A percentile compares a stretch with the other conserved stretches of the same genome.
These are phyloP conservation scores for Dendrocopos noguchii DNA, from an alignment of 2,113 vertebrate species.

Conservation along the genomic window DNA sequence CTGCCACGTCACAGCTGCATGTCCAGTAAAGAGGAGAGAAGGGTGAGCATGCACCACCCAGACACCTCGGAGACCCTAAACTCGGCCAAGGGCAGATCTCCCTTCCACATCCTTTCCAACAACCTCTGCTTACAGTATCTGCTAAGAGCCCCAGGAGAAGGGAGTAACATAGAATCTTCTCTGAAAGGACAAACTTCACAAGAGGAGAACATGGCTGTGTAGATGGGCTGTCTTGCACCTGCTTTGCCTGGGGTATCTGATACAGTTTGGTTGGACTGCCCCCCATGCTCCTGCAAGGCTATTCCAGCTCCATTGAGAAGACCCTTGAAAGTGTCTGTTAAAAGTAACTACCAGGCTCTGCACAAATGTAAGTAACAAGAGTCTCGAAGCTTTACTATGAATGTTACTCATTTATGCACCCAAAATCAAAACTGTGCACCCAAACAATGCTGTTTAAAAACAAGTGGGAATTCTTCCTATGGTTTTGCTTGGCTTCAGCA, in stretches of 20 bases:
- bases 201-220: background rate
- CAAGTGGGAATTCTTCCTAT: background rate
- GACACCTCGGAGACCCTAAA: accelerated
- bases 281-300: background rate
- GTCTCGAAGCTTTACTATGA: background rate
- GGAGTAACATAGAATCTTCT: background rate
- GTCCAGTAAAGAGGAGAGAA: background rate
- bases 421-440: no score
- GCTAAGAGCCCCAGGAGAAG: background rate
- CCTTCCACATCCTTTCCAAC: background rate
- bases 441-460: background rate
- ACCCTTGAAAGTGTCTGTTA: background rate
- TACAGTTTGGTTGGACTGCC: background rate
- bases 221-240: background rate
- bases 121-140: background rate
- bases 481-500: background rate
- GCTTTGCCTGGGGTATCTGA: background rate
- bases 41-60: background rate
- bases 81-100: background rate
- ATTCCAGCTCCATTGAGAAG: background rate
- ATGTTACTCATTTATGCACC: no score
- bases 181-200: background rate
- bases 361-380: background rate
- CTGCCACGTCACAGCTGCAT: background rate
- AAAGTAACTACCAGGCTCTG: background rate